phyloP scores from a whole-genome alignment of 2,113 vertebrate species.

The Dasypus novemcinctus region DNA sequence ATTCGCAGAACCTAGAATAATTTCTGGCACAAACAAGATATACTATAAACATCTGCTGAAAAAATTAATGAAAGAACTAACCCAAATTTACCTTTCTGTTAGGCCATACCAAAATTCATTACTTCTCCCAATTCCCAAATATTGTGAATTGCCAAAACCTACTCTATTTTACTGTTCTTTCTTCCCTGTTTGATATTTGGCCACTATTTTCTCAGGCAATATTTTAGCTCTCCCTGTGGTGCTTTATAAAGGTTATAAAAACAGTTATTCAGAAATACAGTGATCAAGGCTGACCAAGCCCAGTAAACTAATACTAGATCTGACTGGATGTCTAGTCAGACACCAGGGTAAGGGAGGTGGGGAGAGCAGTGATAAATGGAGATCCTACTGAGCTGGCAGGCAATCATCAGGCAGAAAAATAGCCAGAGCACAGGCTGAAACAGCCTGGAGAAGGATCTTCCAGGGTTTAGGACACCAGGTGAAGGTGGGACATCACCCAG shows the following conservation, averaged over 20 bases:
- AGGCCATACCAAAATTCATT: neutral
- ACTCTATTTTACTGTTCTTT: neutral
- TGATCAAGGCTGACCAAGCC: neutral
- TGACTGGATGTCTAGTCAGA: neutral
- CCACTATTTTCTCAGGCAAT: neutral
- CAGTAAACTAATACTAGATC: neutral
- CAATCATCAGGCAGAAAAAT: neutral
- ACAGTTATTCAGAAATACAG: neutral
- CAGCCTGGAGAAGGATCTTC: too few relatives aligned
- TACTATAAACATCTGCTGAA: neutral
- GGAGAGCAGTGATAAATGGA: neutral
- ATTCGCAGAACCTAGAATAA: neutral
- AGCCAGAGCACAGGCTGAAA: neutral
- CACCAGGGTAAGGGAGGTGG: neutral
- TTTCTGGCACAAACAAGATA: neutral
- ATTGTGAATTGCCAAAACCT: neutral
- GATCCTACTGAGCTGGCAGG: neutral
- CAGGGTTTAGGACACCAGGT: too few relatives aligned
- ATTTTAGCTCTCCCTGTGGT: neutral
- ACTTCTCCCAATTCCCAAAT: neutral
- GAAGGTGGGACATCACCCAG: too few relatives aligned
- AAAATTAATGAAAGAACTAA: neutral
- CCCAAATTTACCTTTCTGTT: neutral
- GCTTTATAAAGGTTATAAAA: neutral
- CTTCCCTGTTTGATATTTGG: neutral